Evolutionary conservation across 1,140 invertebrate genomes (phyloP).

Genomic region (Macrosteles quadrilineatus): DNA sequence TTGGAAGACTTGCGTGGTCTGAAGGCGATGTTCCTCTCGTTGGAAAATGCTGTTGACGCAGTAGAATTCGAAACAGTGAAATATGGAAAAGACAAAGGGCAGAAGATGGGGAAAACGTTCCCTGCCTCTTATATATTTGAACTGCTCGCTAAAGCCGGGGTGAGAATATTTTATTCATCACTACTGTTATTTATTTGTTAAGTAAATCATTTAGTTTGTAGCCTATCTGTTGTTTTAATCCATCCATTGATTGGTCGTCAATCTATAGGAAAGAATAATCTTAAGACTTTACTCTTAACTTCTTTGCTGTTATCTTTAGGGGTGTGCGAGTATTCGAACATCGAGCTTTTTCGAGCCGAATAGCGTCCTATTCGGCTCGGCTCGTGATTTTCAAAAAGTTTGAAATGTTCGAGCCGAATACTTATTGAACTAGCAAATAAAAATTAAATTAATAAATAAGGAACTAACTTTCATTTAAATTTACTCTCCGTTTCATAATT

Average conservation of each 20-base stretch:
- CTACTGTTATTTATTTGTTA: background rate
- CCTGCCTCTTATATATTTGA: slow-evolving; percentile 50
- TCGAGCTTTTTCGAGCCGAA: too few relatives aligned
- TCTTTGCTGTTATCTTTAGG: background rate
- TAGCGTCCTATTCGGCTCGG: too few relatives aligned
- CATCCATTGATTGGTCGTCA: background rate
- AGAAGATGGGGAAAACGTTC: slow-evolving; percentile 23
- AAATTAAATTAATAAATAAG: too few relatives aligned
- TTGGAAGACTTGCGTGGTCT: slow-evolving; percentile 74
- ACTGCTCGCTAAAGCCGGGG: slow-evolving; percentile 67
- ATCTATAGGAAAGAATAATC: background rate
- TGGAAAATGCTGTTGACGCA: slow-evolving; percentile 78
- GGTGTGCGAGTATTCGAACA: too few relatives aligned
- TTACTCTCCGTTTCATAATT: too few relatives aligned
- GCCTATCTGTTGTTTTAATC: background rate
- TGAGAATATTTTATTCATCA: slow-evolving; percentile 42
- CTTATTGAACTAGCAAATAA: too few relatives aligned
- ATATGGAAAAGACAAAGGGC: background rate
- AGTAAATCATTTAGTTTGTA: background rate
- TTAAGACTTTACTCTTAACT: background rate
- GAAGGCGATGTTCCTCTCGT: slow-evolving; percentile 75
- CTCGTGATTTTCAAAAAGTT: too few relatives aligned
- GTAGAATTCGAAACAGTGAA: background rate
- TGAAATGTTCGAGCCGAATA: too few relatives aligned
- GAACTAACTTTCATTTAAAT: too few relatives aligned